Base-by-base conservation (phyloP, 2,797 vertebrate species). In the Nannoperca obscura region DNA sequence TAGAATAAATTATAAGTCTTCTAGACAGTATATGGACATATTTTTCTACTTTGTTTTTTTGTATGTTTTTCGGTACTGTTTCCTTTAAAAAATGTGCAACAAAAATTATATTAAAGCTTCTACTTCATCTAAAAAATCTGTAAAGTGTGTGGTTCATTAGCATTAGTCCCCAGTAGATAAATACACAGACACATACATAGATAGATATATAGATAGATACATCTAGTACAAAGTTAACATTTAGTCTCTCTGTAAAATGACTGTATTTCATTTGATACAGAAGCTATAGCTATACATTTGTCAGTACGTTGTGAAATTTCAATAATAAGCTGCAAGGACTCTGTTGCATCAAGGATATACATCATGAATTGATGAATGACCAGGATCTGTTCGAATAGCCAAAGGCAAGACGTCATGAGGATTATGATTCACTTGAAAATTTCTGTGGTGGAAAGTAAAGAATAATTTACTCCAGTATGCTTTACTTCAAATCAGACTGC, bases 11-110 rank as follows among this genome's bases (percentile, higher is more conserved):
- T 73, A 2, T 71, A 57, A 46, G 3, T 59, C n/a, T 59, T 76
- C 7, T 27, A 46, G 15, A 74, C 54, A 38, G 46, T 89, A 82
- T 80, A 84, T 85, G 36, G 82, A 80, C 73, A 40, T 91, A 91
- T 91, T 94, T 93, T 93, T 93, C 72, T 93, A 93, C 78, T 85
- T 83, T 83, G 62, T 78, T 80, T 69, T 77, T 15, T 70, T 86
- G 17, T 74, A 66, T 69, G n/a, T 69, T 82, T 46, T 81, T 85
- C 32, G 87, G 84, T 92, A 91, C 82, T 81, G n/a, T 89, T 89
- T 81, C 46, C 55, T 69, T 80, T 60, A 27, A 72, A 82, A 4
- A 85, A 66, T 76, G 61, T 82, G 50, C 52, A 76, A 12, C 76
- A 78, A 53, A 80, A 36, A 74, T 55, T 82, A 72, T 78, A 92